Evolutionary conservation across 2,888 invertebrate species (phyloP).

Genomic region (Drosophila fulvimacula): DNA sequence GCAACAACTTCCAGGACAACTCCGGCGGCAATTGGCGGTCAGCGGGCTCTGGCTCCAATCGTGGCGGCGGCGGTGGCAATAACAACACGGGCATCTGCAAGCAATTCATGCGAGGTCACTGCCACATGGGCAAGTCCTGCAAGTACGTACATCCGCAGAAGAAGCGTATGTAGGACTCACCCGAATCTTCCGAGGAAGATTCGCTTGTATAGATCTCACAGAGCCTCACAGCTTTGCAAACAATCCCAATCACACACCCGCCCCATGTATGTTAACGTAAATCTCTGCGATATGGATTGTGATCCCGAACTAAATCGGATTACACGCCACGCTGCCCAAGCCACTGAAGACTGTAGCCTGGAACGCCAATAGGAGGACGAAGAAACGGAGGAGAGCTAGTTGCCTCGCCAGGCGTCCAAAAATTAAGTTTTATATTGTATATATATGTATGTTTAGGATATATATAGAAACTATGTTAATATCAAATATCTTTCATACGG

Average conservation of each 20-base stretch:
- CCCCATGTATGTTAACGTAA: slow-evolving; percentile 14
- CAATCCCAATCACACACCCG: not conserved
- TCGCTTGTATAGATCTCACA: slow-evolving; percentile 67
- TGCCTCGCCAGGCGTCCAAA: slow-evolving; percentile 24
- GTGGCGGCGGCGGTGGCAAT: slow-evolving; percentile 79
- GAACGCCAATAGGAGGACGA: slow-evolving; percentile 1
- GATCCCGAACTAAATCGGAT: not conserved
- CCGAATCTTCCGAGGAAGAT: slow-evolving; percentile 75
- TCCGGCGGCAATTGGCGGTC: slow-evolving; percentile 86
- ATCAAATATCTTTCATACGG: slow-evolving; percentile 9
- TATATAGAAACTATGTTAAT: slow-evolving; percentile 7
- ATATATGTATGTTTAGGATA: slow-evolving; percentile 26
- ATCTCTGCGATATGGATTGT: slow-evolving; percentile 48
- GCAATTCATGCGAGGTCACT: slow-evolving; percentile 92
- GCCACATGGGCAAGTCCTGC: slow-evolving; percentile 93
- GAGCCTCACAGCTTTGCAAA: slow-evolving; percentile 18
- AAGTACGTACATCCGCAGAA: slow-evolving; percentile 91
- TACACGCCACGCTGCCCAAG: slow-evolving; percentile 29
- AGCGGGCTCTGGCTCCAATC: slow-evolving; percentile 85
- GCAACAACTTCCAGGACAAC: slow-evolving; percentile 81
- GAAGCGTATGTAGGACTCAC: slow-evolving; percentile 81
- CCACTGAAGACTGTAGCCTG: slow-evolving; percentile 67
- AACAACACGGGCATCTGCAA: slow-evolving; percentile 87
- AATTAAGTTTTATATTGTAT: slow-evolving; percentile 31
- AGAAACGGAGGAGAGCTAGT: slow-evolving; percentile 2